A percentile compares a stretch with the other conserved stretches of the same genome.
Conservation (phyloP, 2,113 vertebrate genomes). For the Potamarius usumacintae region DNA sequence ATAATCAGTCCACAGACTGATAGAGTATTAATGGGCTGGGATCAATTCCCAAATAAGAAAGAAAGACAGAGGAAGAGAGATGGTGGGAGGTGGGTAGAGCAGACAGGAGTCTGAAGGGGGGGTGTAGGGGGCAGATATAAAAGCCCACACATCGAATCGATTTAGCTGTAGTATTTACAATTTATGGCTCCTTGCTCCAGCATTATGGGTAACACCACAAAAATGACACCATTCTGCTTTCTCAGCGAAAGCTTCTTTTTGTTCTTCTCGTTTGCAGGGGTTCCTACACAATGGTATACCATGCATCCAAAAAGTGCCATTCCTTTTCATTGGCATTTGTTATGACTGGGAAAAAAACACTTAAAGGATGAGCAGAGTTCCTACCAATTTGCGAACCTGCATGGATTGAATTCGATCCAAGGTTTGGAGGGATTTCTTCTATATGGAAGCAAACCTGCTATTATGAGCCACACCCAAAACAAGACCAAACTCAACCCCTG, state of each 20-base stretch:
- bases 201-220: not conserved
- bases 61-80: not conserved
- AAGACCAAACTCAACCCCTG: not conserved
- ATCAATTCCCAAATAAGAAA: not conserved
- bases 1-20: slow-evolving; percentile 16
- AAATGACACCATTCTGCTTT: not conserved
- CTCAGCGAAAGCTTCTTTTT: not conserved
- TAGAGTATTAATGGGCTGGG: slow-evolving; percentile 2
- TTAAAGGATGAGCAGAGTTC: no score
- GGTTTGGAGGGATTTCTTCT: not conserved
- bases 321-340: no score
- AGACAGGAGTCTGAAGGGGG: not conserved
- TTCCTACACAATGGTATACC: no score
- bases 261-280: no score
- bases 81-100: slow-evolving; percentile 23
- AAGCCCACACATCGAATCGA: not conserved
- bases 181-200: not conserved
- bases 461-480: not conserved
- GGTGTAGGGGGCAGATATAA: not conserved
- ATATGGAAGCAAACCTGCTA: not conserved
- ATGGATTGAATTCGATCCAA: not conserved
- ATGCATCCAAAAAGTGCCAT: no score
- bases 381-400: not conserved
- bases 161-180: not conserved
- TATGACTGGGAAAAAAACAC: no score